These are phyloP conservation scores for Agrilus mali DNA, from an alignment of 2,888 invertebrate genomes.

Conservation along the genomic window DNA sequence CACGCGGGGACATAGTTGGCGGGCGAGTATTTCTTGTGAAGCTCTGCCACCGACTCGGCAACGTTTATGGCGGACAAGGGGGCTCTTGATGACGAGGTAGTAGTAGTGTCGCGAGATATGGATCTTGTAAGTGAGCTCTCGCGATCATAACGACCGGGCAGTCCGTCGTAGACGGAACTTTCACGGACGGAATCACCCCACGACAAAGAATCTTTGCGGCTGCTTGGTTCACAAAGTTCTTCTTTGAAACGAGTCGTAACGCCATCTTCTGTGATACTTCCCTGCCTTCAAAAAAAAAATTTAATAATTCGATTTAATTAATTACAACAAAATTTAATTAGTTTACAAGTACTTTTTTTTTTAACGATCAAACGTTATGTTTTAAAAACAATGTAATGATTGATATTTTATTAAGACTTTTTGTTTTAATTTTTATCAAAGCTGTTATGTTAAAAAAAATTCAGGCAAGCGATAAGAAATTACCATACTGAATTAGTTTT, in stretches of 20 bases:
- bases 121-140: conserved; percentile 34
- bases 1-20: conserved; percentile 54
- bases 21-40: conserved; percentile 65
- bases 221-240: conserved; percentile 29
- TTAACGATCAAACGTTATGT: too few relatives aligned
- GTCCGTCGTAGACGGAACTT: conserved; percentile 31
- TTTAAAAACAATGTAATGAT: too few relatives aligned
- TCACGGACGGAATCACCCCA: conserved; percentile 27
- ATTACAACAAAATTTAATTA: too few relatives aligned
- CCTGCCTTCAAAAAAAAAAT: conserved; percentile 22
- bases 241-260: conserved; percentile 34
- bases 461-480: too few relatives aligned
- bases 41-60: conserved; percentile 42
- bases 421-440: too few relatives aligned
- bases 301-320: too few relatives aligned
- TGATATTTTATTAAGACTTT: too few relatives aligned
- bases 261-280: conserved; percentile 33
- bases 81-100: not conserved
- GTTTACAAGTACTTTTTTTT: too few relatives aligned
- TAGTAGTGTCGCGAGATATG: conserved; percentile 7
- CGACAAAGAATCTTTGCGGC: conserved; percentile 24
- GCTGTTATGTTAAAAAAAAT: too few relatives aligned
- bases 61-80: conserved; percentile 21
- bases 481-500: too few relatives aligned
- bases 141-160: conserved; percentile 39